Evolutionary conservation across 1,140 invertebrate species (phyloP), one percentile per base, ranked within the genome.

Genomic region (Dufourea novaeangliae): DNA sequence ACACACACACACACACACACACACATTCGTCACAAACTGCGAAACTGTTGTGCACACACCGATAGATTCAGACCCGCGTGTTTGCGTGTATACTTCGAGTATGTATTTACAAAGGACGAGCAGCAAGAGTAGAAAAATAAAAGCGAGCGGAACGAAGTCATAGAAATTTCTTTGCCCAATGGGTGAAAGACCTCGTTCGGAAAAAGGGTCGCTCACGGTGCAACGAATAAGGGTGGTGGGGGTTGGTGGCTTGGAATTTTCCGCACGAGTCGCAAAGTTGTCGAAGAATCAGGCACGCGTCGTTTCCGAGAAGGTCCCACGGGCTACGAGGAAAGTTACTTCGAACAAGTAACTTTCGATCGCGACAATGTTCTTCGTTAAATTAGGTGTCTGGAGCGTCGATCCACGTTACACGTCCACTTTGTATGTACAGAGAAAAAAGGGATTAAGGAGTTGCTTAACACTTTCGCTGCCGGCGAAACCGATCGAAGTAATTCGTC

Each of bases 321-420:
- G 50, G 50, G 34, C 27, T 22, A 59, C 68, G 10, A 57, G 68
- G 3, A 44, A 70, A 70, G 52, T 70, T 59, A 70, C 68, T 41
- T 59, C 22, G 14, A 29, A 14, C 54, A 20, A 10, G 27, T 20
- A 59, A 56, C 68, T 70, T 70, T 44, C 68, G 20, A 59, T 59
- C 44, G 57, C 54, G 54, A 59, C 54, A 56, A 44, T 22, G 25
- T n/a, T 44, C 25, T 44, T 6, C 25, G 12, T 20, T 32, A 57
- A 41, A 29, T 44, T 70, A 59, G 34, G 25, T 17, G 62, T 17
- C 11, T 17, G 25, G 0, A 29, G 27, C 1, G n/a, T 25, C 34
- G 20, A 39, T 37, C n/a, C 22, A 8, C 12, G 25, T 14, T 56
- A 14, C 14, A 4, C 25, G 54, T n/a, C n/a, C n/a, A 56, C 25